Evolutionary conservation across 1,140 invertebrate species (phyloP).

Genomic region (Lepidurus apus): DNA sequence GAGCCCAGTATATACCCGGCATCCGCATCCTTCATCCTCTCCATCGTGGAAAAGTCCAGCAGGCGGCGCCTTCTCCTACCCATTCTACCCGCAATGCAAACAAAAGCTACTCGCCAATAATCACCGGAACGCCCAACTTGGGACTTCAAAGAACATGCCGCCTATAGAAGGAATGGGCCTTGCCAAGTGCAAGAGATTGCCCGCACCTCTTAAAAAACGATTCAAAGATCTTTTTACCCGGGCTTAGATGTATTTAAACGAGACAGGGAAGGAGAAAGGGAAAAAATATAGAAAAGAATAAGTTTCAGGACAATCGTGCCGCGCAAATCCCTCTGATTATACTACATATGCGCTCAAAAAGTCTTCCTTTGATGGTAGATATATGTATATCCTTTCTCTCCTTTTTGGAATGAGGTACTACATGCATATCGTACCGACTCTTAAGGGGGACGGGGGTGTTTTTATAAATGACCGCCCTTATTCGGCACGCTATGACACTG

Average conservation of each 20-base stretch:
- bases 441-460: neutral
- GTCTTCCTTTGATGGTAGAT: neutral
- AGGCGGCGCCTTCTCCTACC: neutral
- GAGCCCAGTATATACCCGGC: neutral
- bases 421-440: neutral
- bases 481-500: neutral
- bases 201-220: constrained; percentile 18
- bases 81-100: constrained; percentile 12
- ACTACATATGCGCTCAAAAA: neutral
- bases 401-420: too few relatives aligned
- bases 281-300: neutral
- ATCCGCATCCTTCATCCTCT: neutral
- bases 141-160: constrained; percentile 4
- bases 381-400: too few relatives aligned
- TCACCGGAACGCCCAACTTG: constrained; percentile 20
- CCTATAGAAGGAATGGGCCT: neutral
- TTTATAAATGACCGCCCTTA: neutral
- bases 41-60: neutral
- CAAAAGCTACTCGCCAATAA: constrained; percentile 21
- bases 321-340: constrained; percentile 1
- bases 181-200: constrained; percentile 17
- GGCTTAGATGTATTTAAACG: neutral
- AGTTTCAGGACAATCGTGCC: neutral
- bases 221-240: neutral
- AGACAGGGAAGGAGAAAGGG: neutral